Conservation (phyloP, 2,797 vertebrate genomes). For the Nasua narica region DNA sequence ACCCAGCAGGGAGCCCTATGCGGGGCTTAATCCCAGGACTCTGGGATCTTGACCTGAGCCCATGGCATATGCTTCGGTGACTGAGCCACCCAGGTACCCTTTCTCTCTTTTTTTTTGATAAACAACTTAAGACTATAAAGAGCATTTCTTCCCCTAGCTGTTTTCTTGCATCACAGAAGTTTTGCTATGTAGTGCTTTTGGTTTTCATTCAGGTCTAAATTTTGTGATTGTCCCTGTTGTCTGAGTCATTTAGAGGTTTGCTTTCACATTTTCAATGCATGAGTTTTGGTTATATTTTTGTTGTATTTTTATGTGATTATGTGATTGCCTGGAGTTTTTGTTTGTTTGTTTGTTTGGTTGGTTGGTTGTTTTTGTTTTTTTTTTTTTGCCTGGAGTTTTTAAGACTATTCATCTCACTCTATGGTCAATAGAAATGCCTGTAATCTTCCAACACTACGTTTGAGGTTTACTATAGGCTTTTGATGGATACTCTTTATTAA, state of each 20-base stretch:
- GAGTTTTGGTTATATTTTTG: neutral
- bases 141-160: neutral
- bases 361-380: too few species aligned
- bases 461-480: conserved; percentile 18
- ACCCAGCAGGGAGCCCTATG: too few species aligned
- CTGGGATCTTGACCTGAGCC: too few species aligned
- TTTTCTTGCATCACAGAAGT: neutral
- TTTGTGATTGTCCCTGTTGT: neutral
- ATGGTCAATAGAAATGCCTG: neutral
- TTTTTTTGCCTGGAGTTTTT: neutral
- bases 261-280: neutral
- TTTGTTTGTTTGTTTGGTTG: too few species aligned
- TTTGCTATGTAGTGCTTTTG: neutral
- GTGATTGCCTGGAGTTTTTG: neutral
- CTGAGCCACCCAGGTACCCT: too few species aligned
- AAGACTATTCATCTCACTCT: neutral
- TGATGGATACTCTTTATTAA: neutral
- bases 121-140: neutral
- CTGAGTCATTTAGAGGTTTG: neutral
- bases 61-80: too few species aligned
- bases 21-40: too few species aligned
- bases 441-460: neutral
- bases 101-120: neutral
- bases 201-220: conserved; percentile 2
- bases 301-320: conserved; percentile 8